phyloP scores from a whole-genome alignment of 2,113 vertebrate genomes.

The Panthera leo region DNA sequence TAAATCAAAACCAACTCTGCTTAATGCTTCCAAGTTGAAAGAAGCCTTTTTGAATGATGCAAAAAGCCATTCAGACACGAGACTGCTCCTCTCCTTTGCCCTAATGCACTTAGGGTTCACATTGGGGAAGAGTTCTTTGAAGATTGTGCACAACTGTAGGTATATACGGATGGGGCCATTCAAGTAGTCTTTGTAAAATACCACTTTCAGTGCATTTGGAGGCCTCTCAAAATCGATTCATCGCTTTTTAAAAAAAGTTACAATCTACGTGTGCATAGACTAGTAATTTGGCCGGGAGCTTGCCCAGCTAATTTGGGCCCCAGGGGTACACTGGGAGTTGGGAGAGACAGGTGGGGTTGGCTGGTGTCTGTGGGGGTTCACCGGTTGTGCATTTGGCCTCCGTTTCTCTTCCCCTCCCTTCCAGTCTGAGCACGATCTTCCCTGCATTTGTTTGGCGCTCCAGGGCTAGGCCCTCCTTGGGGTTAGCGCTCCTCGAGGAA shows the following conservation, averaged over 20 bases:
- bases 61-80: neutral
- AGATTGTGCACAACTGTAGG: neutral
- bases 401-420: neutral
- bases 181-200: neutral
- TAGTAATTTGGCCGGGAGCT: neutral
- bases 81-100: neutral
- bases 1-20: conserved; percentile 54
- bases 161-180: neutral
- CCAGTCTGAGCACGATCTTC: too few relatives aligned
- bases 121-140: neutral
- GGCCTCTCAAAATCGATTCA: neutral
- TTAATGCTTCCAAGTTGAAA: conserved; percentile 49
- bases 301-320: neutral
- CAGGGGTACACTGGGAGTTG: too few relatives aligned
- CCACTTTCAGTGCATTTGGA: neutral
- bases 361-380: neutral
- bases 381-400: neutral
- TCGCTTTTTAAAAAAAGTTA: neutral
- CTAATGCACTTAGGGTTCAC: neutral
- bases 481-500: neutral
- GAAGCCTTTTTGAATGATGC: neutral
- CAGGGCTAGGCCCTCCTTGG: neutral
- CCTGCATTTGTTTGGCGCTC: neutral
- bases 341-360: neutral
- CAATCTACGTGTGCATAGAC: neutral